These are phyloP conservation scores for Cottoperca gobio DNA, from an alignment of 2,797 vertebrate species.

Conservation along the genomic window DNA sequence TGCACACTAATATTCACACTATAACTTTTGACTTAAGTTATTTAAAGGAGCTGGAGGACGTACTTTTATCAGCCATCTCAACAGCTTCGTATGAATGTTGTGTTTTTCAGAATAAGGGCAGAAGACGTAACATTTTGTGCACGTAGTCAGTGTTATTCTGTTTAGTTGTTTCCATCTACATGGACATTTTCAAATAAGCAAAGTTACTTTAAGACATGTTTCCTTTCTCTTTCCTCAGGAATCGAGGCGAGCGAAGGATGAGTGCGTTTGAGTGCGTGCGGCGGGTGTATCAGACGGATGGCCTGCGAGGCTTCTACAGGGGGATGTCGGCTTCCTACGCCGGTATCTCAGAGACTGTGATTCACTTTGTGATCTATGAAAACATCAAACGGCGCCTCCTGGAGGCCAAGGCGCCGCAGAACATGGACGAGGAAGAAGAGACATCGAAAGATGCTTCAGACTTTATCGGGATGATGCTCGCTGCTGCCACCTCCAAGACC, in stretches of 20 bases:
- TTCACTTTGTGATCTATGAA: conserved; percentile 99
- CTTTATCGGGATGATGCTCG: conserved; percentile 97
- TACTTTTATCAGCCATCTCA: too few relatives aligned
- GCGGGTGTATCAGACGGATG: conserved; percentile 93
- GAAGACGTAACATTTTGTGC: too few relatives aligned
- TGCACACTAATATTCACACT: too few relatives aligned
- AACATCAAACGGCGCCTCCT: conserved; percentile 95
- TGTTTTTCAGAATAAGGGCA: too few relatives aligned
- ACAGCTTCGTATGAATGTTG: too few relatives aligned
- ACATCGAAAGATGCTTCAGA: conserved; percentile 91
- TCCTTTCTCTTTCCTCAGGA: conserved; percentile 76
- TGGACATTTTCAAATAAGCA: not conserved
- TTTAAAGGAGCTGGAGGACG: too few relatives aligned
- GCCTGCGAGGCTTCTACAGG: conserved; percentile 94
- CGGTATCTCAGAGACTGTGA: conserved; percentile 98
- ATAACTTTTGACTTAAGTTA: too few relatives aligned
- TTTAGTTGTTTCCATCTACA: not conserved
- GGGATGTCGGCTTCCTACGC: conserved; percentile 99
- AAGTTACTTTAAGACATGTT: not conserved
- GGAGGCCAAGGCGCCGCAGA: conserved; percentile 89
- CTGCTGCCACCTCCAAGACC: conserved; percentile 97
- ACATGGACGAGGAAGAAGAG: conserved; percentile 92
- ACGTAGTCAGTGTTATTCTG: not conserved
- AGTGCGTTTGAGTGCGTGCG: conserved; percentile 93
- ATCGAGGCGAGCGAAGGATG: conserved; percentile 93